These are phyloP conservation scores for Probosciger aterrimus DNA, from an alignment of 2,113 vertebrate species.

Conservation along the genomic window DNA sequence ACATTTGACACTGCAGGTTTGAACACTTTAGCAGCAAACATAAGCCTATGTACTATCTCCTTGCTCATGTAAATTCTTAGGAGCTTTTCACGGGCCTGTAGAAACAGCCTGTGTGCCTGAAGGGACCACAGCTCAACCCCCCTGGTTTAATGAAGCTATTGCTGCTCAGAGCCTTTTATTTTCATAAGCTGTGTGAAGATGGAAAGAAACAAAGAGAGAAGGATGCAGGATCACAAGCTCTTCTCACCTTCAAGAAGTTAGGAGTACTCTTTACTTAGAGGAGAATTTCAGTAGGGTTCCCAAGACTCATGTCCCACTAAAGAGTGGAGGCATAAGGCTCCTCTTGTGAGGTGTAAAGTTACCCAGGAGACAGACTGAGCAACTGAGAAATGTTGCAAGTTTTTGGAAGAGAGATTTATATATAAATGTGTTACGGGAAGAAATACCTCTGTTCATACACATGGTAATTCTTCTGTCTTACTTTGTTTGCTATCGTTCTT, in stretches of 20 bases:
- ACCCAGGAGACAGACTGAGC: conserved; percentile 59
- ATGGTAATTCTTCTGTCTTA: conserved; percentile 52
- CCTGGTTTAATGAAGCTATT: background rate
- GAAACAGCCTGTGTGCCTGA: background rate
- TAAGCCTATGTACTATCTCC: background rate
- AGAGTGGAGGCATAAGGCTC: conserved; percentile 42
- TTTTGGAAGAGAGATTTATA: conserved; percentile 62
- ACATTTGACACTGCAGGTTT: background rate
- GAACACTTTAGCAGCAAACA: background rate
- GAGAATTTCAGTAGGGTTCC: background rate
- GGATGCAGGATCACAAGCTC: background rate
- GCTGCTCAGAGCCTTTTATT: background rate
- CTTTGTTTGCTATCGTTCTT: conserved; percentile 50
- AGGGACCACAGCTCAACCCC: background rate
- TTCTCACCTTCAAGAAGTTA: conserved; percentile 28
- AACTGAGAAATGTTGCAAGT: conserved; percentile 43
- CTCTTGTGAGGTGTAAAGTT: conserved; percentile 57
- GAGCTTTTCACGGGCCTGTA: background rate
- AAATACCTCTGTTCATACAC: conserved; percentile 43
- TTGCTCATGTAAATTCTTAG: background rate
- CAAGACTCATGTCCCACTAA: background rate
- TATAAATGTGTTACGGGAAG: conserved; percentile 49
- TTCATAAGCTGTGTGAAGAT: background rate
- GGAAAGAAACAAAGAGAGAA: background rate
- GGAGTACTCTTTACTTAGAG: conserved; percentile 15